These are phyloP conservation scores for Thumatha senex DNA, from an alignment of 2,888 invertebrate genomes.

Conservation along the genomic window DNA sequence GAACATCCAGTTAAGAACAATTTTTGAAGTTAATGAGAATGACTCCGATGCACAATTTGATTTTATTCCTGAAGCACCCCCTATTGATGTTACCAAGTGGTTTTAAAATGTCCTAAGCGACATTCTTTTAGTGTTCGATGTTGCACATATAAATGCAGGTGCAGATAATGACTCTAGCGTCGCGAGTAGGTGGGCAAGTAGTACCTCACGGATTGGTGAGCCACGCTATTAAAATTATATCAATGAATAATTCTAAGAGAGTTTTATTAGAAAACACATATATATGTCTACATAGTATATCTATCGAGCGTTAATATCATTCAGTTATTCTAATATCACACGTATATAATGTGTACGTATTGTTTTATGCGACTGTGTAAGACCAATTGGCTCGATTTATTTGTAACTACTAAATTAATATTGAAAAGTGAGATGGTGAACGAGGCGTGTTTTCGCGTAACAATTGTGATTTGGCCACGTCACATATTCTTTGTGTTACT, in stretches of 20 bases:
- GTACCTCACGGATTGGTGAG: slow-evolving; percentile 31
- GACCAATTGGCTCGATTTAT: slow-evolving; percentile 39
- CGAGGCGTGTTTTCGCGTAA: slow-evolving; percentile 20
- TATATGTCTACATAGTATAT: slow-evolving; percentile 27
- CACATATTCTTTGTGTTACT: no score
- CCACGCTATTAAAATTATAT: slow-evolving; percentile 45
- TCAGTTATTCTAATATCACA: slow-evolving; percentile 46
- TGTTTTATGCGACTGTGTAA: slow-evolving; percentile 41
- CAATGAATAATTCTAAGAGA: slow-evolving; percentile 52
- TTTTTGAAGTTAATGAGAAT: background rate
- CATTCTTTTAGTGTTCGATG: background rate
- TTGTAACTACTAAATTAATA: slow-evolving; percentile 39
- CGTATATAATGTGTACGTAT: slow-evolving; percentile 27
- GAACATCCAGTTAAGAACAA: background rate
- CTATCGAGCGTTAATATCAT: slow-evolving; percentile 45
- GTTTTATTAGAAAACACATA: slow-evolving; percentile 51
- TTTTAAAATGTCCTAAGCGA: no score
- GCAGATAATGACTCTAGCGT: background rate
- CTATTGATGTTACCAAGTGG: no score
- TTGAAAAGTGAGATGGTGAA: slow-evolving; percentile 40
- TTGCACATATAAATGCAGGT: background rate
- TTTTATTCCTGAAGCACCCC: no score
- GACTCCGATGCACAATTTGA: no score
- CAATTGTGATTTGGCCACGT: background rate
- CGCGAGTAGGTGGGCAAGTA: slow-evolving; percentile 15